A percentile compares a stretch with the other conserved stretches of the same genome.
phyloP scores from a whole-genome alignment of 2,888 invertebrate genomes.

The Eustalomyia histrio region DNA sequence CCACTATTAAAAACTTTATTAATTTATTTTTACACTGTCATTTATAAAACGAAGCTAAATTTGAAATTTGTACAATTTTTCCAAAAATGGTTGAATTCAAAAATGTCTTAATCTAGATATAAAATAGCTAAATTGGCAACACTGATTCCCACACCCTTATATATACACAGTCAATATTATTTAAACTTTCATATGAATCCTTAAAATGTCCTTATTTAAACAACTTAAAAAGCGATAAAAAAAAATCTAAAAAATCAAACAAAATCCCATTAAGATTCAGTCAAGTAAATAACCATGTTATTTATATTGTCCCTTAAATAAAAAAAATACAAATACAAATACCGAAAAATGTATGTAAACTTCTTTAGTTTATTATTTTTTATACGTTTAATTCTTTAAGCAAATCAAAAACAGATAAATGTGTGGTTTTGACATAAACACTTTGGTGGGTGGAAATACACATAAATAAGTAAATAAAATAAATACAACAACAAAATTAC shows the following conservation, averaged over 20 bases:
- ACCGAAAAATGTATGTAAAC: background rate
- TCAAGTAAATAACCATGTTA: conserved; percentile 60
- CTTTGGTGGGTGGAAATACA: conserved; percentile 56
- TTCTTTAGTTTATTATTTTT: conserved; percentile 12
- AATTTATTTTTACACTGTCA: too few species aligned
- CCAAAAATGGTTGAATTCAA: too few species aligned
- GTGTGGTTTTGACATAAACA: conserved; percentile 77
- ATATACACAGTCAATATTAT: background rate
- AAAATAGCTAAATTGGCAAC: too few species aligned
- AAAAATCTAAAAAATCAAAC: conserved; percentile 60
- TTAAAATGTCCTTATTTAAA: conserved; percentile 33
- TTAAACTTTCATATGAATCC: conserved; percentile 4
- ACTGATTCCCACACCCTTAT: background rate
- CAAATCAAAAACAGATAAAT: conserved; percentile 79
- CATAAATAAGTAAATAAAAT: conserved; percentile 30
- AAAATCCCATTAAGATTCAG: conserved; percentile 63
- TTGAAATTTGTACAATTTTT: too few species aligned
- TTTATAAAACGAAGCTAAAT: too few species aligned
- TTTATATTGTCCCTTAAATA: conserved; percentile 38
- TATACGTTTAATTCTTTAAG: conserved; percentile 71
- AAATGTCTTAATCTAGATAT: too few species aligned
- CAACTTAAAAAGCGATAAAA: conserved; percentile 40
- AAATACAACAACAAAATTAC: conserved; percentile 26
- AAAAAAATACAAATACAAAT: conserved; percentile 12
- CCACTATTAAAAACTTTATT: too few species aligned